phyloP scores from a whole-genome alignment of 2,113 vertebrate species.

The Ceyx cyanopectus region DNA sequence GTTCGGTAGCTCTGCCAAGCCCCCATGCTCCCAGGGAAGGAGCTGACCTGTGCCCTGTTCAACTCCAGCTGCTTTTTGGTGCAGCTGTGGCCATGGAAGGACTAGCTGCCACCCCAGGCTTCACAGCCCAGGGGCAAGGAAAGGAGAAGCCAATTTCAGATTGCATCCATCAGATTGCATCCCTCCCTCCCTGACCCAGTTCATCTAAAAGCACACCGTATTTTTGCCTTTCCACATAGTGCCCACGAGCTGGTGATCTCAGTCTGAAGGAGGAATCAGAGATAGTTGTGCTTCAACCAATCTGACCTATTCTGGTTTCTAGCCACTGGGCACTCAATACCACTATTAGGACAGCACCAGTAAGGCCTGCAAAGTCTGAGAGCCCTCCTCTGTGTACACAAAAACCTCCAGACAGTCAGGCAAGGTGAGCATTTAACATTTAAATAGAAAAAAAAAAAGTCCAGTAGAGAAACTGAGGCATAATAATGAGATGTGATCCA shows the following conservation, averaged over 20 bases:
- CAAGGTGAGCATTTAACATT: neutral
- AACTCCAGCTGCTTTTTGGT: neutral
- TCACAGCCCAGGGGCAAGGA: neutral
- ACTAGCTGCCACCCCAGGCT: neutral
- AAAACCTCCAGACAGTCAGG: neutral
- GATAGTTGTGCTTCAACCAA: neutral
- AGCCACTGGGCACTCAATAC: neutral
- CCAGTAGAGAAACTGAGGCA: neutral
- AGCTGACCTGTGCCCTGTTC: neutral
- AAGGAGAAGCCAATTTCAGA: neutral
- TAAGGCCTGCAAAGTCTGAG: neutral
- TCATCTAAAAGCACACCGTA: neutral
- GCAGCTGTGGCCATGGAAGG: neutral
- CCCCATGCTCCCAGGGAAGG: neutral
- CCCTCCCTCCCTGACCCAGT: neutral
- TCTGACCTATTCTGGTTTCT: neutral
- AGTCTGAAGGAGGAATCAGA: neutral
- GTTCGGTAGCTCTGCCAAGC: neutral
- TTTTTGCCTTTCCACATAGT: neutral
- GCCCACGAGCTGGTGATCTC: neutral
- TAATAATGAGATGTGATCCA: neutral
- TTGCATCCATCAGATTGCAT: neutral
- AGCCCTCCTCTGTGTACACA: neutral
- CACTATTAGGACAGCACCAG: neutral
- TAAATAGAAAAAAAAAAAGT: neutral